phyloP scores from a whole-genome alignment of 2,888 invertebrate genomes.

The Mongoloraphidia duomilia region DNA sequence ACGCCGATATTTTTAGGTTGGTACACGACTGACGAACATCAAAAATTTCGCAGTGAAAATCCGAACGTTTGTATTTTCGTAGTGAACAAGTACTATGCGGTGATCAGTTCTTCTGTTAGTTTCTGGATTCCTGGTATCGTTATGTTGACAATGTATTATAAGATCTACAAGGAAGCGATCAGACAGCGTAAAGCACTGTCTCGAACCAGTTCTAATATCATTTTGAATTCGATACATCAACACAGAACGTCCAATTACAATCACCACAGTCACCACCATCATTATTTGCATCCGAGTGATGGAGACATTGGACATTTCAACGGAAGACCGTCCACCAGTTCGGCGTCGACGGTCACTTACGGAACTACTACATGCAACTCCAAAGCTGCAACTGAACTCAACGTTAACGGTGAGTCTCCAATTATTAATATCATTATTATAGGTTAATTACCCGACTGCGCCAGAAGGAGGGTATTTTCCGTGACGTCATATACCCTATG shows the following conservation, averaged over 20 bases:
- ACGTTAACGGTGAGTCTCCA: conserved; percentile 48
- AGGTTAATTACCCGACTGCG: neutral
- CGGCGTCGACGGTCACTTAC: conserved; percentile 33
- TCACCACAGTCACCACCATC: conserved; percentile 37
- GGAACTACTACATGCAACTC: conserved; percentile 39
- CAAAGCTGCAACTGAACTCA: conserved; percentile 53
- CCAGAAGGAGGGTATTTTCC: no score
- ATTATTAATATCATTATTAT: neutral
- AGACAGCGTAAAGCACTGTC: conserved; percentile 70
- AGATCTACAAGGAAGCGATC: conserved; percentile 70
- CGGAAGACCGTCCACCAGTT: conserved; percentile 43
- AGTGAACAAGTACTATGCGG: conserved; percentile 74
- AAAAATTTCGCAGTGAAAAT: conserved; percentile 38
- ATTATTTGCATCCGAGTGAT: conserved; percentile 43
- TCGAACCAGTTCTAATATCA: conserved; percentile 73
- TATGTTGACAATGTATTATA: conserved; percentile 84
- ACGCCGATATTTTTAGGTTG: conserved; percentile 86
- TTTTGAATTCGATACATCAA: conserved; percentile 71
- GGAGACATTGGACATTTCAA: conserved; percentile 41
- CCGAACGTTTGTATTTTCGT: conserved; percentile 71
- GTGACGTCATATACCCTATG: no score
- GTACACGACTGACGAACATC: conserved; percentile 51
- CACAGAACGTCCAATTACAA: conserved; percentile 60
- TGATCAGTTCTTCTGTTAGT: conserved; percentile 78
- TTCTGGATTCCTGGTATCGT: conserved; percentile 89